Evolutionary conservation across 2,113 vertebrate species (phyloP).

Genomic region (Pedetes capensis): DNA sequence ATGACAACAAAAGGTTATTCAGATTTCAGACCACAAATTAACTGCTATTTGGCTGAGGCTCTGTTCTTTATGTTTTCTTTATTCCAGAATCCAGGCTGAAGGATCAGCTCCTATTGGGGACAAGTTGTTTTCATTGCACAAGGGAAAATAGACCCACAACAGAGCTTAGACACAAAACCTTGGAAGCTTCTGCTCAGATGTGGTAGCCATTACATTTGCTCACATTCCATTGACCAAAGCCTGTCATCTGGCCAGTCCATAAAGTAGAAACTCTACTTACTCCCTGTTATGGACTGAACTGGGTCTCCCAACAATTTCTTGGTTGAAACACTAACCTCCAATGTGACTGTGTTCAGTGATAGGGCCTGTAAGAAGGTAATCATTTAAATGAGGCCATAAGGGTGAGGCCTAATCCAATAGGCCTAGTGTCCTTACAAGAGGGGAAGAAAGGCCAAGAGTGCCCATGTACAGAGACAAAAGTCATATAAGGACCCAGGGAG

Average conservation of each 20-base stretch:
- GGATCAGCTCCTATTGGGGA: not conserved
- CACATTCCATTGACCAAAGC: not conserved
- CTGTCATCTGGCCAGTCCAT: not conserved
- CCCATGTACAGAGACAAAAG: not conserved
- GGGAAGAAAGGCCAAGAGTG: not conserved
- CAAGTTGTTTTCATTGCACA: not conserved
- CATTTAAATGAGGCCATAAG: not conserved
- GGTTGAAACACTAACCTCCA: not conserved
- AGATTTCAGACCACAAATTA: not conserved
- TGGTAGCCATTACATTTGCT: not conserved
- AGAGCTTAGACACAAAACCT: not conserved
- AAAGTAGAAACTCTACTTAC: not conserved
- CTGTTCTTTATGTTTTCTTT: not conserved
- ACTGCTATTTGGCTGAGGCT: not conserved
- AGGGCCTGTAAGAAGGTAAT: not conserved
- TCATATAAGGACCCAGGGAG: not conserved
- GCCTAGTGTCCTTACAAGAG: not conserved
- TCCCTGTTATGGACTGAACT: not conserved
- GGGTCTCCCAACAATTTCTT: not conserved
- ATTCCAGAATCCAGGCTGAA: not conserved
- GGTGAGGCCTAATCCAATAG: not conserved
- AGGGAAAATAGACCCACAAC: not conserved
- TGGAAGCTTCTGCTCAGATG: not conserved
- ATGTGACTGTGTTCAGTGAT: not conserved
- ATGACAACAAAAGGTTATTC: not conserved